Conservation (phyloP, 2,797 vertebrate genomes). For the Myotis findleyi region DNA sequence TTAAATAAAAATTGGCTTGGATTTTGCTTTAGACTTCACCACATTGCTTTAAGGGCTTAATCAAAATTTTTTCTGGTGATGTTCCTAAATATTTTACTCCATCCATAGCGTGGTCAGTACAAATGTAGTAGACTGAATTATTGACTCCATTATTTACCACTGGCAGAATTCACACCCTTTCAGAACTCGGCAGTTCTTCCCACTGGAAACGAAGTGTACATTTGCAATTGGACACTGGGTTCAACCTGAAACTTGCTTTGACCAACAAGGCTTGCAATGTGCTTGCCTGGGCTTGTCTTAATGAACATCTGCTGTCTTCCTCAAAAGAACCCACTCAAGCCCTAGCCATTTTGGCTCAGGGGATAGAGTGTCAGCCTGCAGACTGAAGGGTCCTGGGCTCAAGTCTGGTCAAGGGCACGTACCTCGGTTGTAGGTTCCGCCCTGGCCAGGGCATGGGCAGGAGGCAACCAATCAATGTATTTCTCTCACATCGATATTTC, state of each 20-base stretch:
- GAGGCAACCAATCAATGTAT: too few species aligned
- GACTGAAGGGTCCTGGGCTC: too few species aligned
- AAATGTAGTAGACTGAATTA: neutral
- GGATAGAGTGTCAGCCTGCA: too few species aligned
- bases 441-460: too few species aligned
- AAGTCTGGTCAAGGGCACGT: too few species aligned
- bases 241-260: neutral
- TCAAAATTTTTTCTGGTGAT: conserved; percentile 72
- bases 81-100: conserved; percentile 57
- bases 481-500: too few species aligned
- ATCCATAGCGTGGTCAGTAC: conserved; percentile 24
- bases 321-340: neutral
- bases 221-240: neutral
- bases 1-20: conserved; percentile 76
- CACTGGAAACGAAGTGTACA: accelerated
- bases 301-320: neutral
- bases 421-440: too few species aligned
- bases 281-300: neutral
- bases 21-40: conserved; percentile 64
- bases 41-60: conserved; percentile 56
- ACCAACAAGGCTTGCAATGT: accelerated
- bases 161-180: neutral
- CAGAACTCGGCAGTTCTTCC: neutral
- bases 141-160: neutral
- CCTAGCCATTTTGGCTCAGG: too few species aligned